Conservation (phyloP, 2,797 vertebrate genomes). For the Leptodactylus fallax region DNA sequence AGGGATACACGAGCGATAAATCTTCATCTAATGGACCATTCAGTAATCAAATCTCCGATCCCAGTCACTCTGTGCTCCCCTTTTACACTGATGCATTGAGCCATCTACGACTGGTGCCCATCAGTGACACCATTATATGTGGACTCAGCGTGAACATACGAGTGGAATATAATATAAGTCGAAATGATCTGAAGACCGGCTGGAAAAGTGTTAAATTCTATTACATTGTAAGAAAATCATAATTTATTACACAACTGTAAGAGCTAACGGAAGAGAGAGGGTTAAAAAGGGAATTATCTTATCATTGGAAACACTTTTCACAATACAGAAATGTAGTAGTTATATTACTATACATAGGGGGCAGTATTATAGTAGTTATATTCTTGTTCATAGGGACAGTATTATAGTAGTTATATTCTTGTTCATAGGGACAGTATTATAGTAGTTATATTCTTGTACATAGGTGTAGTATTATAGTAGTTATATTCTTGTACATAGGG, state of each 20-base stretch:
- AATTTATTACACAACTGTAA: neutral
- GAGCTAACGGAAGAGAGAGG: too few species aligned
- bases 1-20: neutral
- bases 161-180: conserved; percentile 71
- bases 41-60: neutral
- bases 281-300: too few species aligned
- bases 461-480: too few species aligned
- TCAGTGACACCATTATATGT: conserved; percentile 64
- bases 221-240: conserved; percentile 35
- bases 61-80: conserved; percentile 54
- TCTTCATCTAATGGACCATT: neutral
- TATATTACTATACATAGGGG: too few species aligned
- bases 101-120: conserved; percentile 68
- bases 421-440: too few species aligned
- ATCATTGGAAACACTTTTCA: too few species aligned
- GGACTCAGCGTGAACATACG: conserved; percentile 65
- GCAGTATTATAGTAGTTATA: too few species aligned
- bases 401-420: neutral
- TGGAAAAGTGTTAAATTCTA: neutral
- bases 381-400: neutral
- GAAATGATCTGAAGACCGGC: conserved; percentile 50
- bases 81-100: conserved; percentile 73
- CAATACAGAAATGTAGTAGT: too few species aligned
- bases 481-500: too few species aligned
- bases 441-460: too few species aligned